Evolutionary conservation across 2,888 invertebrate genomes (phyloP).

Genomic region (Emmelina monodactyla): DNA sequence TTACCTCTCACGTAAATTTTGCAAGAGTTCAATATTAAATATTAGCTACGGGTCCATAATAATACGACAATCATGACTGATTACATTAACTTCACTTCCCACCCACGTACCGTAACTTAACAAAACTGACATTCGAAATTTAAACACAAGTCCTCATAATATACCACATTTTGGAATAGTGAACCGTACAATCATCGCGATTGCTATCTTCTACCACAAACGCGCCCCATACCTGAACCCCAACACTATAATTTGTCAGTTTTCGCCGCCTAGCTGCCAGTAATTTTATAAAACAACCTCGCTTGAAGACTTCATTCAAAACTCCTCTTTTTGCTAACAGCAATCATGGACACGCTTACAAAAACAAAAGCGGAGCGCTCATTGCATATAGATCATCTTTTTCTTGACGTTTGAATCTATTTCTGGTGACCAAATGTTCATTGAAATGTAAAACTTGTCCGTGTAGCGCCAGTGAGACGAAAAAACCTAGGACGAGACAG

Average conservation of each 20-base stretch:
- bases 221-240: conserved; percentile 37
- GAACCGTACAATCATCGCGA: conserved; percentile 34
- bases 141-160: conserved; percentile 30
- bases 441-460: conserved; percentile 52
- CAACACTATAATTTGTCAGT: conserved; percentile 56
- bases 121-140: not conserved
- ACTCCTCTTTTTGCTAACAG: not conserved
- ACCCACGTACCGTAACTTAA: too few relatives aligned
- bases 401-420: conserved; percentile 18
- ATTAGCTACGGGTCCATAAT: too few relatives aligned
- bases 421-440: conserved; percentile 64
- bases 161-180: conserved; percentile 22
- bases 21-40: too few relatives aligned
- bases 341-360: not conserved
- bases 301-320: conserved; percentile 46
- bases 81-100: too few relatives aligned
- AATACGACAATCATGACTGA: too few relatives aligned
- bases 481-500: conserved; percentile 45
- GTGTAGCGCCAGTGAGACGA: conserved; percentile 31
- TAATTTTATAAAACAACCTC: conserved; percentile 49
- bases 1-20: too few relatives aligned
- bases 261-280: conserved; percentile 53
- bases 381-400: too few relatives aligned
- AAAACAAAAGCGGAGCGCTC: not conserved
- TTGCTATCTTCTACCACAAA: conserved; percentile 36